Conservation (phyloP, 1,140 invertebrate species). For the Drosophila kurseongensis region DNA sequence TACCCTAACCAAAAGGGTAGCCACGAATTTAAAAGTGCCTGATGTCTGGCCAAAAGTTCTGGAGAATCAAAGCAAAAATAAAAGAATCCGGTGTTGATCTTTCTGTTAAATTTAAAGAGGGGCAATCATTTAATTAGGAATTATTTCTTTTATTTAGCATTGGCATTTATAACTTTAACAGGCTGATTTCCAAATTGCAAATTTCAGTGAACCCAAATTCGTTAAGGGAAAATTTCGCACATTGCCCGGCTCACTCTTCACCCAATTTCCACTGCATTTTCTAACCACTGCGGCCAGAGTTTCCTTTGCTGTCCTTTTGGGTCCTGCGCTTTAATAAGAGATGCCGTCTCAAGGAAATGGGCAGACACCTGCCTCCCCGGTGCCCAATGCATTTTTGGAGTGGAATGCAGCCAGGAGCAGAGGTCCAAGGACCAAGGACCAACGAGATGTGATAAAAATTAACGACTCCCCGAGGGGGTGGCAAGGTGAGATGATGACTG, state of each 20-base stretch:
- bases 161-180: no score
- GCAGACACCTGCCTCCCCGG: conserved; percentile 46
- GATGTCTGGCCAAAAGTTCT: not conserved
- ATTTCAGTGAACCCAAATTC: not conserved
- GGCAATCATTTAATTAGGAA: no score
- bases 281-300: conserved; percentile 33
- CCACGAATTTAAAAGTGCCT: not conserved
- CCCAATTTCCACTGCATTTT: conserved; percentile 44
- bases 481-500: conserved; percentile 40
- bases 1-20: conserved; percentile 10
- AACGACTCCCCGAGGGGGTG: conserved; percentile 62
- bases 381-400: conserved; percentile 44
- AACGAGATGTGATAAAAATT: conserved; percentile 62
- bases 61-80: not conserved
- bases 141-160: no score
- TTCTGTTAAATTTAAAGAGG: no score
- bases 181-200: not conserved
- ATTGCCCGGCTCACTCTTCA: conserved; percentile 15
- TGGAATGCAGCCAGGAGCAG: conserved; percentile 25
- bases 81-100: not conserved
- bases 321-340: conserved; percentile 57
- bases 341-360: conserved; percentile 48
- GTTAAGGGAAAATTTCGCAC: not conserved
- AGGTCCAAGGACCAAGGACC: not conserved
- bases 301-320: conserved; percentile 16